phyloP scores from a whole-genome alignment of 2,888 invertebrate genomes.

The Magallana nippona region DNA sequence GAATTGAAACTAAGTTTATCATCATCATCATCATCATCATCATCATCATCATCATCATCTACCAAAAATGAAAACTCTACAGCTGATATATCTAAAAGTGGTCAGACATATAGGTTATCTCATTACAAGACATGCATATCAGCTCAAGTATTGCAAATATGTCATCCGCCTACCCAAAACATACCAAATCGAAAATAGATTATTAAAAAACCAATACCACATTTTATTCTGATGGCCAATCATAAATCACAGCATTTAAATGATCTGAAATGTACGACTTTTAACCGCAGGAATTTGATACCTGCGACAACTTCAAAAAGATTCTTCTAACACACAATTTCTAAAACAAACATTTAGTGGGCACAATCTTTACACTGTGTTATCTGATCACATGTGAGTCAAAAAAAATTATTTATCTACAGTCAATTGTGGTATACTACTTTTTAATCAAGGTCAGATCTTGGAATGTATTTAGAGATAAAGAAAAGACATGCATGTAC shows the following conservation, averaged over 20 bases:
- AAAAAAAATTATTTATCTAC: too few species aligned
- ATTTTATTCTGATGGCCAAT: not conserved
- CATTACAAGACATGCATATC: too few species aligned
- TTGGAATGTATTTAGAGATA: too few species aligned
- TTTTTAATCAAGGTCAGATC: too few species aligned
- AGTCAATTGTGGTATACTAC: too few species aligned
- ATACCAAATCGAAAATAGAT: not conserved
- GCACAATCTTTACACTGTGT: not conserved
- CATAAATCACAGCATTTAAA: not conserved
- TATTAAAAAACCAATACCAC: not conserved
- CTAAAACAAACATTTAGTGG: conserved; percentile 10
- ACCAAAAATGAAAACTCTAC: too few species aligned
- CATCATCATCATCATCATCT: too few species aligned
- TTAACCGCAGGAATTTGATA: not conserved
- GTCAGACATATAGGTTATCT: too few species aligned
- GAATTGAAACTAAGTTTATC: too few species aligned
- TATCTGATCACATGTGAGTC: not conserved
- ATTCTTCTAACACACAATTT: not conserved
- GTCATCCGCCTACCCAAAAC: not conserved
- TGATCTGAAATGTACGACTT: not conserved
- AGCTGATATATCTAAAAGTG: too few species aligned
- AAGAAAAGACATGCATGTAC: too few species aligned
- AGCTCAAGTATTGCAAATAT: not conserved
- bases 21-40: too few species aligned
- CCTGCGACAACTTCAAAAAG: conserved; percentile 1